These are phyloP conservation scores for Gadus macrocephalus DNA, from an alignment of 2,113 vertebrate species.

Conservation along the genomic window DNA sequence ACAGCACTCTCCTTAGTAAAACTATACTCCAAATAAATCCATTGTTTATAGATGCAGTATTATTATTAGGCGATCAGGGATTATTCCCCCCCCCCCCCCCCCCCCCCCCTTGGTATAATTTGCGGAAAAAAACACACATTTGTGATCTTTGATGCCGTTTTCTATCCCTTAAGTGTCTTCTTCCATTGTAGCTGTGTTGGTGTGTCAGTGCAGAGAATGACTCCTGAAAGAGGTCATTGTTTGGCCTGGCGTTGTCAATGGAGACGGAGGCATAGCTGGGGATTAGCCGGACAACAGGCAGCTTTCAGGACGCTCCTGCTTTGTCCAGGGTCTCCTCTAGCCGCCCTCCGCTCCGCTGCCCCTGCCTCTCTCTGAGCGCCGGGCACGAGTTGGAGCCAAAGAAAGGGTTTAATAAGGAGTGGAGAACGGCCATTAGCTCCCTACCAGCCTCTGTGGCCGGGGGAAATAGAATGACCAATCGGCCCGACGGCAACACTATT, in stretches of 20 bases:
- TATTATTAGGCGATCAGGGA: neutral
- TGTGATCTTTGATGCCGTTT: slow-evolving; percentile 43
- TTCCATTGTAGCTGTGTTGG: slow-evolving; percentile 52
- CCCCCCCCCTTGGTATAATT: slow-evolving; percentile 4
- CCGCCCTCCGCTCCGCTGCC: slow-evolving; percentile 49
- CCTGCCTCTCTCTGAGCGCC: slow-evolving; percentile 49
- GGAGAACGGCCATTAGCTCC: slow-evolving; percentile 65
- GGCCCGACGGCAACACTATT: slow-evolving; percentile 42
- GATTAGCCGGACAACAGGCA: slow-evolving; percentile 69
- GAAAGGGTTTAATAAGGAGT: slow-evolving; percentile 65
- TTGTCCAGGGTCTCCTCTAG: slow-evolving; percentile 63
- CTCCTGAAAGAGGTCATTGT: slow-evolving; percentile 67
- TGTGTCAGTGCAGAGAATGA: slow-evolving; percentile 54
- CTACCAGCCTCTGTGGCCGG: slow-evolving; percentile 55
- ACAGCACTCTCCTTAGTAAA: slow-evolving; percentile 6
- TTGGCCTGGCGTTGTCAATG: slow-evolving; percentile 56
- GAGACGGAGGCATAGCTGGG: slow-evolving; percentile 49
- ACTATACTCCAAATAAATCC: slow-evolving; percentile 18
- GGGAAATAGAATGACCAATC: slow-evolving; percentile 51
- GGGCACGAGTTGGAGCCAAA: slow-evolving; percentile 54
- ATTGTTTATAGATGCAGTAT: neutral
- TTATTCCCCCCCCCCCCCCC: neutral
- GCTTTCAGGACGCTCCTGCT: slow-evolving; percentile 59
- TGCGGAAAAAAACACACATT: slow-evolving; percentile 35
- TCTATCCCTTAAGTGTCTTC: slow-evolving; percentile 52